phyloP scores from a whole-genome alignment of 2,113 vertebrate species.

The Lanius ludovicianus region DNA sequence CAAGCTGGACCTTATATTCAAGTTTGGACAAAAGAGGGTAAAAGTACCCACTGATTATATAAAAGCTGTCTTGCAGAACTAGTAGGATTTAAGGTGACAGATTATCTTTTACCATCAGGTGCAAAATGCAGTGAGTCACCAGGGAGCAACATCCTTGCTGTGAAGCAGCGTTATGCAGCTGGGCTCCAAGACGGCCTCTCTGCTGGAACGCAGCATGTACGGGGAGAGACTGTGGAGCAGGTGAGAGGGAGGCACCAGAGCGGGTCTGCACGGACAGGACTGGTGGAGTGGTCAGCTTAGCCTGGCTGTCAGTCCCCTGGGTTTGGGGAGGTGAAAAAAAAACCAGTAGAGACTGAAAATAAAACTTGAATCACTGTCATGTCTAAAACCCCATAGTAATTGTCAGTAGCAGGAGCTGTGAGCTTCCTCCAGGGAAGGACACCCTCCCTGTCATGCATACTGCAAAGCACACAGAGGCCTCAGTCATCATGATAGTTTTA shows the following conservation, averaged over 20 bases:
- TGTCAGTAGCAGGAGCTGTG: not conserved
- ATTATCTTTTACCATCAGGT: constrained; percentile 27
- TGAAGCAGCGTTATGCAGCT: not conserved
- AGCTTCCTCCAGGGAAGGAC: not conserved
- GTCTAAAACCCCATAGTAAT: not conserved
- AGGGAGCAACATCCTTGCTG: not conserved
- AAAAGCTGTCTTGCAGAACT: constrained; percentile 36
- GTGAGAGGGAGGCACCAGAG: not conserved
- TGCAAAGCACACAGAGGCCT: not conserved
- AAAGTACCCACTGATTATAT: constrained; percentile 30
- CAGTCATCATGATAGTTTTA: not conserved
- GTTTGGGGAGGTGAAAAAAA: not conserved
- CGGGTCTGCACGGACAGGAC: fast-evolving
- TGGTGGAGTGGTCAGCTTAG: not conserved
- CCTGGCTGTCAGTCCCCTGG: not conserved
- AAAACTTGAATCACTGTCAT: not conserved
- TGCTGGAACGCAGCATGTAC: not conserved
- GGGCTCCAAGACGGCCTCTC: not conserved
- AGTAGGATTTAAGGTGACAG: constrained; percentile 29
- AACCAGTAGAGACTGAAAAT: not conserved
- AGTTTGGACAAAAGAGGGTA: constrained; percentile 30
- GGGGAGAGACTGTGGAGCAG: not conserved
- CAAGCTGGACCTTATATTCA: constrained; percentile 46
- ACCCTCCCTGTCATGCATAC: not conserved
- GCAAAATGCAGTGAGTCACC: constrained; percentile 28